A percentile compares a stretch with the other conserved stretches of the same genome.
phyloP scores from a whole-genome alignment of 2,113 vertebrate species.

The Semnopithecus entellus region DNA sequence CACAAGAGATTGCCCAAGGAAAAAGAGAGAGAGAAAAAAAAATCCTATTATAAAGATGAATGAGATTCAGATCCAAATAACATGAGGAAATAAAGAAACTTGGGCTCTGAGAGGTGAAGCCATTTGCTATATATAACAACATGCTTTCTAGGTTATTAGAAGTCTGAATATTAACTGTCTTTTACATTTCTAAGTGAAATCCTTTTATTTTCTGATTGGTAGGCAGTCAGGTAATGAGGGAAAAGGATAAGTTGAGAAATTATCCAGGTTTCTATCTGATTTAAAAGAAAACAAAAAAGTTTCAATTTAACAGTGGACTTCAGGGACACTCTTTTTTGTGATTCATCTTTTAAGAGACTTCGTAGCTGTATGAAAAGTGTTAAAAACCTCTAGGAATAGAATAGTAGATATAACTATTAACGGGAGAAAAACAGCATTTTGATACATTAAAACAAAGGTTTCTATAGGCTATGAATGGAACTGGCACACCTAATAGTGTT shows the following conservation, averaged over 20 bases:
- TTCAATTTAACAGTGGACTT: neutral
- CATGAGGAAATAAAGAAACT: neutral
- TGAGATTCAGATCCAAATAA: neutral
- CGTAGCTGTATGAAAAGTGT: neutral
- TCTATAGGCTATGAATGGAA: neutral
- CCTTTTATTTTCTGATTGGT: neutral
- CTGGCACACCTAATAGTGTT: neutral
- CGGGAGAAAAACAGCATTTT: neutral
- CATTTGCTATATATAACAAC: neutral
- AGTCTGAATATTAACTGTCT: neutral
- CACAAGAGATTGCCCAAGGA: neutral
- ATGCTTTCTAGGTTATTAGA: neutral
- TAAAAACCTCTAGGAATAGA: neutral
- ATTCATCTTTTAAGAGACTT: neutral
- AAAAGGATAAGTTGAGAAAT: neutral
- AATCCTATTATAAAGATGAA: conserved; percentile 42
- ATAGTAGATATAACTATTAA: neutral
- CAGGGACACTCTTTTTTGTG: neutral
- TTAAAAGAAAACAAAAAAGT: neutral
- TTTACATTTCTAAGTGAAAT: neutral
- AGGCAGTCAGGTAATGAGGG: neutral
- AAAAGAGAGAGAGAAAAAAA: neutral
- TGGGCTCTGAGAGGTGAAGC: neutral
- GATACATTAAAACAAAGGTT: neutral
- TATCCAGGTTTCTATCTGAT: neutral